These are phyloP conservation scores for Osmerus eperlanus DNA, from an alignment of 2,113 vertebrate genomes.

Conservation along the genomic window DNA sequence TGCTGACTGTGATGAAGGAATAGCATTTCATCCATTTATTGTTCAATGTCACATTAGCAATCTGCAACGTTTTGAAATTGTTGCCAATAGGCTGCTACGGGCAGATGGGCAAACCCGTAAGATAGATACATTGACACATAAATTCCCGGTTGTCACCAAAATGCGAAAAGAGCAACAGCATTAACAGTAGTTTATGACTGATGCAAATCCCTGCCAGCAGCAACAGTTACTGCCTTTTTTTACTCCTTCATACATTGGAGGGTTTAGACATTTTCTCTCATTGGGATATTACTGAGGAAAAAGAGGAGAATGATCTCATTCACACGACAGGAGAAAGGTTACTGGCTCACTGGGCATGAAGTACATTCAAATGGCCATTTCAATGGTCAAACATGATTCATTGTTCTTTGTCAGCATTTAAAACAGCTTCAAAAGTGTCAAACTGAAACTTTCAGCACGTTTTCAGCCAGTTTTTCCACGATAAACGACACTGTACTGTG, in stretches of 20 bases:
- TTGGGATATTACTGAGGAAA: slow-evolving; percentile 45
- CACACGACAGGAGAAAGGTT: too few relatives aligned
- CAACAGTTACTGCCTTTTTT: slow-evolving; percentile 53
- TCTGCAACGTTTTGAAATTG: slow-evolving; percentile 57
- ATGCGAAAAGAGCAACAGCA: slow-evolving; percentile 52
- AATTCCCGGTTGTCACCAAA: slow-evolving; percentile 64
- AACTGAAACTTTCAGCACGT: too few relatives aligned
- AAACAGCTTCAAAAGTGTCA: too few relatives aligned
- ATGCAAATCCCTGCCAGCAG: slow-evolving; percentile 56
- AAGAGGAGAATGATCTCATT: slow-evolving; percentile 26
- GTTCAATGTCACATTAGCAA: slow-evolving; percentile 75
- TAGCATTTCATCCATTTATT: slow-evolving; percentile 60
- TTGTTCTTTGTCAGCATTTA: too few relatives aligned
- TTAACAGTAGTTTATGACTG: slow-evolving; percentile 62
- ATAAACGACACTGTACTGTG: background rate
- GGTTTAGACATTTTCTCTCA: slow-evolving; percentile 51
- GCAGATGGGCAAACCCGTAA: slow-evolving; percentile 72
- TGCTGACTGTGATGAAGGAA: slow-evolving; percentile 56
- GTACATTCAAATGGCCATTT: too few relatives aligned
- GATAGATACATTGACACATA: slow-evolving; percentile 73
- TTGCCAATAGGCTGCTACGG: slow-evolving; percentile 63
- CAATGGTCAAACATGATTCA: too few relatives aligned
- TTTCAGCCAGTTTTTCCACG: background rate
- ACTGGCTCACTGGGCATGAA: too few relatives aligned
- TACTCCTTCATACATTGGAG: slow-evolving; percentile 53